phyloP scores from a whole-genome alignment of 1,140 invertebrate genomes.

The Lepidurus couesii region DNA sequence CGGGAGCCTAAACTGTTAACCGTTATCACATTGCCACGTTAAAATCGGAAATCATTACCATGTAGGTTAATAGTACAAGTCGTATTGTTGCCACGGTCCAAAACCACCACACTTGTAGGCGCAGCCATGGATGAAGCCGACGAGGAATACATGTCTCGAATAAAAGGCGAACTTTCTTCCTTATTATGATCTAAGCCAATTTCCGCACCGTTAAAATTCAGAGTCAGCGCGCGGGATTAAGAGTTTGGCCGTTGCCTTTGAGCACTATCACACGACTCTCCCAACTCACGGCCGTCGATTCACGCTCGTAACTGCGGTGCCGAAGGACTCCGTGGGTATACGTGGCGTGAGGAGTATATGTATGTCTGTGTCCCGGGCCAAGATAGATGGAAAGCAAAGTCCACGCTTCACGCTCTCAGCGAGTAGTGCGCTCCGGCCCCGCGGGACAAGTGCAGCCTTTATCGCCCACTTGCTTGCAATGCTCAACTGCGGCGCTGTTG shows the following conservation, averaged over 20 bases:
- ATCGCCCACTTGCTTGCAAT: conserved; percentile 17
- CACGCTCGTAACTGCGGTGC: conserved; percentile 13
- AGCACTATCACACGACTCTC: background rate
- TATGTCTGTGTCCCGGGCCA: background rate
- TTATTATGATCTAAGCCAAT: background rate
- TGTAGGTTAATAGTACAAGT: conserved; percentile 91
- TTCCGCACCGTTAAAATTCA: background rate
- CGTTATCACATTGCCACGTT: background rate
- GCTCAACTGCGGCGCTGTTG: conserved; percentile 20
- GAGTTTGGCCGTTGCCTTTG: background rate
- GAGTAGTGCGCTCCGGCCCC: conserved; percentile 11
- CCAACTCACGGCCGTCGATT: conserved; percentile 13
- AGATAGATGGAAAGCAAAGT: conserved; percentile 22
- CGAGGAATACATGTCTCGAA: conserved; percentile 33
- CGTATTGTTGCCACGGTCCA: conserved; percentile 90
- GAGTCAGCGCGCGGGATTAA: background rate
- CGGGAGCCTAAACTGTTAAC: too few relatives aligned
- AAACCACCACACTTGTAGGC: conserved; percentile 82
- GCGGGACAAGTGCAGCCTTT: conserved; percentile 20
- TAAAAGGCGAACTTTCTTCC: background rate
- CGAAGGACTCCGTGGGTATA: background rate
- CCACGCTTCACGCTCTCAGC: conserved; percentile 4
- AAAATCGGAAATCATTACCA: conserved; percentile 54
- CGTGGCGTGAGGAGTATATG: conserved; percentile 7
- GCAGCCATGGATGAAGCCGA: conserved; percentile 52